Percentiles rank a stretch among this genome's conserved stretches.
These are phyloP conservation scores for Hypocryptadius cinnamomeus DNA, from an alignment of 2,113 vertebrate species.

Conservation along the genomic window DNA sequence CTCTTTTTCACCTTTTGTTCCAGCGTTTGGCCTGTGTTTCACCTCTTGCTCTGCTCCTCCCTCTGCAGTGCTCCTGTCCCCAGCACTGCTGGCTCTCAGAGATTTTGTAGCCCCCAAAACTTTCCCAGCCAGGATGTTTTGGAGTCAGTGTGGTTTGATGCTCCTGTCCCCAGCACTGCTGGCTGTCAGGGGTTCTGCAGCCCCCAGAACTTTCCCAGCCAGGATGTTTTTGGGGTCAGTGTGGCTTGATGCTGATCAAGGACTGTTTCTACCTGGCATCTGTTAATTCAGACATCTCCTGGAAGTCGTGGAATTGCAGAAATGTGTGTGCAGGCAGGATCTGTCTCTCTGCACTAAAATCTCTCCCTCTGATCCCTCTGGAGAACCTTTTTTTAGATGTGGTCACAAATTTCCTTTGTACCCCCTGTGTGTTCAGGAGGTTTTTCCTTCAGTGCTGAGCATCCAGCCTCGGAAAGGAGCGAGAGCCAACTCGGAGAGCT, in stretches of 20 bases:
- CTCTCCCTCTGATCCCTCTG: neutral
- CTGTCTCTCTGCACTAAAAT: neutral
- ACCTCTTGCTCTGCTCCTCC: neutral
- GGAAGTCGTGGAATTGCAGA: neutral
- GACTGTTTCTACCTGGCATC: neutral
- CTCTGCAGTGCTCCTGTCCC: neutral
- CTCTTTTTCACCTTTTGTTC: neutral
- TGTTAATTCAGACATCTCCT: neutral
- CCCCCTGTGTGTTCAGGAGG: rapidly evolving
- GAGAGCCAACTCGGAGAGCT: neutral
- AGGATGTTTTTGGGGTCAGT: neutral
- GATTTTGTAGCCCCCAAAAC: too few relatives aligned
- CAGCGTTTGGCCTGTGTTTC: neutral
- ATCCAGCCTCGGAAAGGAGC: neutral
- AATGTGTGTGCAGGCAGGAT: neutral
- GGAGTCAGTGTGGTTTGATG: too few relatives aligned
- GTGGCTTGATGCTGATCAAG: neutral
- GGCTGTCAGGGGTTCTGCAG: neutral
- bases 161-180: too few relatives aligned
- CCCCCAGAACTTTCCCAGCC: neutral
- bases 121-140: too few relatives aligned
- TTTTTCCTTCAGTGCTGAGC: neutral
- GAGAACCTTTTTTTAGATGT: neutral
- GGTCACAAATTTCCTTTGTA: neutral
- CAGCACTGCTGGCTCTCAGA: too few relatives aligned